Evolutionary conservation across 2,888 invertebrate genomes (phyloP).

Genomic region (Synergus gifuensis): DNA sequence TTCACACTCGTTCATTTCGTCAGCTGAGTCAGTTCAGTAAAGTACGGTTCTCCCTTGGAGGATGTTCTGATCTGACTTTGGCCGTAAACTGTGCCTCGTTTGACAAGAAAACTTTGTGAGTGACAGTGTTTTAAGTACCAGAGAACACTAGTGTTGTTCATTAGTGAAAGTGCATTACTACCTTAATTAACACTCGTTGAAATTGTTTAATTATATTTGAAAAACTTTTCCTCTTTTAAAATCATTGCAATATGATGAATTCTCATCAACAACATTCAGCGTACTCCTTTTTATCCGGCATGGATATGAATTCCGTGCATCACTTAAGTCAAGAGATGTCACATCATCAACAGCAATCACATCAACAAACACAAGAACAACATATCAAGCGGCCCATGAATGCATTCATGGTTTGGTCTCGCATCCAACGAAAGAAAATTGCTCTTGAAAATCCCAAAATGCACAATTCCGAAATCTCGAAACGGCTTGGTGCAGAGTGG

Average conservation of each 20-base stretch:
- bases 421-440: slow-evolving; percentile 94
- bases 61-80: slow-evolving; percentile 43
- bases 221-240: neutral
- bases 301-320: slow-evolving; percentile 63
- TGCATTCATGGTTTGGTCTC: slow-evolving; percentile 98
- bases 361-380: slow-evolving; percentile 80
- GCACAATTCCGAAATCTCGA: slow-evolving; percentile 95
- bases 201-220: neutral
- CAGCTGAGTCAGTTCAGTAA: slow-evolving; percentile 56
- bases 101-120: neutral
- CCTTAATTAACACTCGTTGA: neutral
- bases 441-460: slow-evolving; percentile 96
- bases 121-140: neutral
- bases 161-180: neutral
- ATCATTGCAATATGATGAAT: slow-evolving; percentile 60
- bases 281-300: slow-evolving; percentile 63
- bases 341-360: slow-evolving; percentile 44
- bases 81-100: neutral
- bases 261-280: slow-evolving; percentile 64
- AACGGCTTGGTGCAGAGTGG: slow-evolving; percentile 95
- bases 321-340: slow-evolving; percentile 60
- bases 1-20: slow-evolving; percentile 49
- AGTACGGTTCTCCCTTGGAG: slow-evolving; percentile 57
- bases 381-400: slow-evolving; percentile 99
- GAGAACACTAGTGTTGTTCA: slow-evolving; percentile 6